Conservation (phyloP, 2,113 vertebrate species). For the Numida meleagris region DNA sequence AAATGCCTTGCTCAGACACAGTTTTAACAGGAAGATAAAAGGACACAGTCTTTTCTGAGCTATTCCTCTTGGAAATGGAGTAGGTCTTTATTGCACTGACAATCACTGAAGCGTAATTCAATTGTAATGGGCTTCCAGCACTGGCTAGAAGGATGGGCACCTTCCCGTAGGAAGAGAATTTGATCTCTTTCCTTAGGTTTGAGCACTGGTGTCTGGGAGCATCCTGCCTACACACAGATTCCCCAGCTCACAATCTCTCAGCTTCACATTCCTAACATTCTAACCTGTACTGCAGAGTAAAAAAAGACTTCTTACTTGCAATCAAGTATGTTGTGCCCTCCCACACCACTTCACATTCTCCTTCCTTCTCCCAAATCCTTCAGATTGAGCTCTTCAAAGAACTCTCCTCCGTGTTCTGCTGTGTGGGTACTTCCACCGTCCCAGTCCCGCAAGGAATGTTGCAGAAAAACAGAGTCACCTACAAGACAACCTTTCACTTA, state of each 20-base stretch:
- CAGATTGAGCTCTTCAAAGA: not conserved
- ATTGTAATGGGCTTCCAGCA: too few relatives aligned
- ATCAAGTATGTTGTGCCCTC: rapidly evolving
- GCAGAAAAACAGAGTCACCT: not conserved
- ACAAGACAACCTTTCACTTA: not conserved
- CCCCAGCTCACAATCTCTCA: not conserved
- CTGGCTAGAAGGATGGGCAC: too few relatives aligned
- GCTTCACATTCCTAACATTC: not conserved
- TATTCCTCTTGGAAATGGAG: too few relatives aligned
- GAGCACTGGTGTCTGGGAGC: not conserved
- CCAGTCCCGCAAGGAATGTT: not conserved
- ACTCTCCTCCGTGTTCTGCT: rapidly evolving
- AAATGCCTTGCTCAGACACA: too few relatives aligned
- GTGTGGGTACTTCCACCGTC: not conserved
- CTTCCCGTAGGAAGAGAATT: too few relatives aligned
- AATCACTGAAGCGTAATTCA: too few relatives aligned
- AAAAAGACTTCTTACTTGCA: not conserved
- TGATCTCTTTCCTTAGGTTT: too few relatives aligned
- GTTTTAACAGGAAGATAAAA: too few relatives aligned
- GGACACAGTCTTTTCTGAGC: too few relatives aligned
- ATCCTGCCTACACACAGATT: rapidly evolving
- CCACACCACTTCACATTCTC: not conserved
- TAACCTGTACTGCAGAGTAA: not conserved
- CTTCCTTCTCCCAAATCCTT: not conserved
- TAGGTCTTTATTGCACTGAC: too few relatives aligned